A percentile compares a stretch with the other conserved stretches of the same genome.
phyloP scores from a whole-genome alignment of 2,888 invertebrate species.

The Torymus auratus region DNA sequence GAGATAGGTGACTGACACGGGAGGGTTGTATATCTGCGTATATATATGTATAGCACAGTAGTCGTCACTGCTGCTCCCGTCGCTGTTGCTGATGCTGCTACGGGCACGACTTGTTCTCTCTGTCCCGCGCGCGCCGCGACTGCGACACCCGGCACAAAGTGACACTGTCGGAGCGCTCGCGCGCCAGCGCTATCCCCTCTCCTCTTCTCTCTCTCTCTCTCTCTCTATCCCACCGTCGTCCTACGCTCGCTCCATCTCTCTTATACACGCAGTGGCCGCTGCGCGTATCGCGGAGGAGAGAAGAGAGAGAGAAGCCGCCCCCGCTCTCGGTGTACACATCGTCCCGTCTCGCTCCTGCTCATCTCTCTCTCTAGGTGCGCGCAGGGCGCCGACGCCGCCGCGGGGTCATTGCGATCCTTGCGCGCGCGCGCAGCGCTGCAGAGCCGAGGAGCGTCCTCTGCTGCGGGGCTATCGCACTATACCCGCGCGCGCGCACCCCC shows the following conservation, averaged over 20 bases:
- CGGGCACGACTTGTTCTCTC: conserved; percentile 36
- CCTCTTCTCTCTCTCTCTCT: background rate
- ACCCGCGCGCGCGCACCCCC: background rate
- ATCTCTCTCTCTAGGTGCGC: background rate
- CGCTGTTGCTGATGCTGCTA: conserved; percentile 24
- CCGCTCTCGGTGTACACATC: conserved; percentile 1
- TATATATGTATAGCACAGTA: too few relatives aligned
- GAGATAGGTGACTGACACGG: conserved; percentile 32
- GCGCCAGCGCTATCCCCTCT: conserved; percentile 31
- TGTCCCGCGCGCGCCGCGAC: conserved; percentile 66
- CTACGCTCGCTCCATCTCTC: too few relatives aligned
- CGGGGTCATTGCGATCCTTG: conserved; percentile 55
- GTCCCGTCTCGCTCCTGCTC: background rate
- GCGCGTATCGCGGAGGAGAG: conserved; percentile 12
- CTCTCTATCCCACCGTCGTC: conserved; percentile 18
- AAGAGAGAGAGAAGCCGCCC: background rate
- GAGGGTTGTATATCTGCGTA: too few relatives aligned
- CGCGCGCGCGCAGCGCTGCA: conserved; percentile 18
- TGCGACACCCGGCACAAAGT: conserved; percentile 72
- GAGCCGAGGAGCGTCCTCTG: conserved; percentile 46
- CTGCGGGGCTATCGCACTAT: conserved; percentile 53
- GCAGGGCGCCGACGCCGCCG: conserved; percentile 5
- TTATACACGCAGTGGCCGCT: background rate
- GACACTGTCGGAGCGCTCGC: conserved; percentile 66
- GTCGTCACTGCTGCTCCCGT: too few relatives aligned